A percentile compares a stretch with the other conserved stretches of the same genome.
phyloP scores from a whole-genome alignment of 1,140 invertebrate species.

The Drosophila subobscura region DNA sequence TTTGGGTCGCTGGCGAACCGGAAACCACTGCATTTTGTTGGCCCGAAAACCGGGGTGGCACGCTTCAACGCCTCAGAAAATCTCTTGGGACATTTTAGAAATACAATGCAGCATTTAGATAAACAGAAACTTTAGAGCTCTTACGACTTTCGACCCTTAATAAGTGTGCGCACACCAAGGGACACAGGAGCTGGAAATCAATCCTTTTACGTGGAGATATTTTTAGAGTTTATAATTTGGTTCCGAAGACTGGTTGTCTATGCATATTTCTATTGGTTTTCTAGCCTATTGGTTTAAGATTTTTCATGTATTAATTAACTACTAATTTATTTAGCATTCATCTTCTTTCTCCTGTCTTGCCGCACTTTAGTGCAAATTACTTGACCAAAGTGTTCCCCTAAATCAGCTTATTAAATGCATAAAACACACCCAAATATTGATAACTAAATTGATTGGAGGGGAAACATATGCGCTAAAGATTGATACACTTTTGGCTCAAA shows the following conservation, averaged over 20 bases:
- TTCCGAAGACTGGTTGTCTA: constrained; percentile 14
- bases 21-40: constrained; percentile 83
- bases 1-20: constrained; percentile 69
- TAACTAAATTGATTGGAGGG: constrained; percentile 1
- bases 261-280: constrained; percentile 13
- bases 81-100: constrained; percentile 77
- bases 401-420: constrained; percentile 20
- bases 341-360: too few species aligned
- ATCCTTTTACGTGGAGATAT: constrained; percentile 35
- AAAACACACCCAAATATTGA: neutral
- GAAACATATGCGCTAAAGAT: constrained; percentile 16
- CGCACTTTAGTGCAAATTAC: neutral
- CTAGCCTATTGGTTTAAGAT: too few species aligned
- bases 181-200: constrained; percentile 26
- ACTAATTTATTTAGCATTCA: too few species aligned
- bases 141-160: constrained; percentile 28
- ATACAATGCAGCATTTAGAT: constrained; percentile 78
- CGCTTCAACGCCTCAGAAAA: constrained; percentile 79
- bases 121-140: constrained; percentile 67
- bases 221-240: too few species aligned
- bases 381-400: constrained; percentile 29
- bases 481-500: constrained; percentile 40
- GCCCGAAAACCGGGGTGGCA: constrained; percentile 61
- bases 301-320: too few species aligned
- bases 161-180: constrained; percentile 1